Percentiles rank a stretch among this genome's conserved stretches.
Evolutionary conservation across 2,888 invertebrate genomes (phyloP).

Genomic region (Cheilosia impressa): DNA sequence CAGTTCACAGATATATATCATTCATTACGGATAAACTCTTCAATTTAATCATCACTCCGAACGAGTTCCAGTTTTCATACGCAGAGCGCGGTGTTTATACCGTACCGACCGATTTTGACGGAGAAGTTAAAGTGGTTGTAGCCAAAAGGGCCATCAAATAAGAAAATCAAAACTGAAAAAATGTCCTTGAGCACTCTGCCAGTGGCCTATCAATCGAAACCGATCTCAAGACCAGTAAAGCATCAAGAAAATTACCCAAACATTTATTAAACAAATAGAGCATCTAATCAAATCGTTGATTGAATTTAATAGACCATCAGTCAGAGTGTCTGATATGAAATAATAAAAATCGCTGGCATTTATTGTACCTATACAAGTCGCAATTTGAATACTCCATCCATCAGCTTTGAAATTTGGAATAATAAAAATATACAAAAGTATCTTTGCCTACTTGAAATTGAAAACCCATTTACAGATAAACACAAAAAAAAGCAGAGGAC

Average conservation of each 20-base stretch:
- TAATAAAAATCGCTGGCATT: constrained; percentile 47
- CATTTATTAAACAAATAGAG: constrained; percentile 45
- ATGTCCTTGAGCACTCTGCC: constrained; percentile 54
- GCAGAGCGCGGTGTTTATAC: constrained; percentile 25
- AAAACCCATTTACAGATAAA: constrained; percentile 52
- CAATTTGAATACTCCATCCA: background rate
- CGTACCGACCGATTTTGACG: constrained; percentile 20
- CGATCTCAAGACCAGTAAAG: constrained; percentile 36
- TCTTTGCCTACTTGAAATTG: constrained; percentile 59
- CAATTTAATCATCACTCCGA: constrained; percentile 33
- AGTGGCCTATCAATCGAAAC: constrained; percentile 44
- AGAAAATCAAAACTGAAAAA: background rate
- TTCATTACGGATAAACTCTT: constrained; percentile 27
- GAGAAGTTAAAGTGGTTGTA: constrained; percentile 7
- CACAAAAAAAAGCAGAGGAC: background rate
- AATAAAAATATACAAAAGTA: constrained; percentile 59
- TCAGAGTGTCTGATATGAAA: constrained; percentile 49
- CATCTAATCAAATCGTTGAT: constrained; percentile 63
- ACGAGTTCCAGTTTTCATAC: background rate
- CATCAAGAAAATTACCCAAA: background rate
- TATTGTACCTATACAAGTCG: constrained; percentile 11
- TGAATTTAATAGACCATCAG: constrained; percentile 71
- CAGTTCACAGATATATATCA: constrained; percentile 22
- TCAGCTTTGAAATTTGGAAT: background rate
- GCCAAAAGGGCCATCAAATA: constrained; percentile 8